phyloP scores from a whole-genome alignment of 2,113 vertebrate species.

The Neodontobutis hainanensis region DNA sequence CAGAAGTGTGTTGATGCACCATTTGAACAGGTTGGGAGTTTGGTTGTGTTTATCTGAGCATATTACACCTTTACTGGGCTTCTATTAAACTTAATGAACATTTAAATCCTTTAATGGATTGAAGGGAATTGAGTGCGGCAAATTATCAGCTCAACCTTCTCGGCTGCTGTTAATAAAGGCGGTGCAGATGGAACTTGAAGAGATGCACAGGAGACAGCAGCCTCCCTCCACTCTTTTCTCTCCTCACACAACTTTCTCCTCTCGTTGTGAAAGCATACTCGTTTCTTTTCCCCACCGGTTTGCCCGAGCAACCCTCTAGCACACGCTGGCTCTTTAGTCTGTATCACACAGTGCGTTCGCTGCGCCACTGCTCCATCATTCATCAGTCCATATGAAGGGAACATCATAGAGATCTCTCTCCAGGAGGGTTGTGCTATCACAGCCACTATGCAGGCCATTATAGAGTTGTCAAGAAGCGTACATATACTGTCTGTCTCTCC shows the following conservation, averaged over 20 bases:
- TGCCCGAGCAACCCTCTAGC: constrained; percentile 21
- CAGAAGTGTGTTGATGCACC: constrained; percentile 34
- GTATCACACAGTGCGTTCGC: constrained; percentile 28
- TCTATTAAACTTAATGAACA: constrained; percentile 74
- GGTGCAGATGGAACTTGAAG: constrained; percentile 29
- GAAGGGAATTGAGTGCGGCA: constrained; percentile 68
- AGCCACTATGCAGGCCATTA: constrained; percentile 58
- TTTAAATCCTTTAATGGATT: constrained; percentile 75
- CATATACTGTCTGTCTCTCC: not conserved
- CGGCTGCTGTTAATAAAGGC: constrained; percentile 56
- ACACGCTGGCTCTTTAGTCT: constrained; percentile 31
- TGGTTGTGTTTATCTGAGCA: constrained; percentile 66
- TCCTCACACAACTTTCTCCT: constrained; percentile 35
- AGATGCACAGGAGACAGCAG: constrained; percentile 10
- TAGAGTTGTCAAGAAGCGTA: constrained; percentile 42
- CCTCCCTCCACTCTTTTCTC: constrained; percentile 25
- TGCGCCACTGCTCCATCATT: constrained; percentile 51
- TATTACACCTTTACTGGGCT: constrained; percentile 65
- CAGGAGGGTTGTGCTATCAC: constrained; percentile 59
- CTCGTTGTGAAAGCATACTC: not conserved
- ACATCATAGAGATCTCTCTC: constrained; percentile 58
- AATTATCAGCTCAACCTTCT: constrained; percentile 60
- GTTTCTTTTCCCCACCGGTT: constrained; percentile 14
- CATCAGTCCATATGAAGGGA: constrained; percentile 56
- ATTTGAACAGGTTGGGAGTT: constrained; percentile 69